A percentile compares a stretch with the other conserved stretches of the same genome.
phyloP scores from a whole-genome alignment of 92 coral and sea anemone species.

The Galaxea fascicularis region DNA sequence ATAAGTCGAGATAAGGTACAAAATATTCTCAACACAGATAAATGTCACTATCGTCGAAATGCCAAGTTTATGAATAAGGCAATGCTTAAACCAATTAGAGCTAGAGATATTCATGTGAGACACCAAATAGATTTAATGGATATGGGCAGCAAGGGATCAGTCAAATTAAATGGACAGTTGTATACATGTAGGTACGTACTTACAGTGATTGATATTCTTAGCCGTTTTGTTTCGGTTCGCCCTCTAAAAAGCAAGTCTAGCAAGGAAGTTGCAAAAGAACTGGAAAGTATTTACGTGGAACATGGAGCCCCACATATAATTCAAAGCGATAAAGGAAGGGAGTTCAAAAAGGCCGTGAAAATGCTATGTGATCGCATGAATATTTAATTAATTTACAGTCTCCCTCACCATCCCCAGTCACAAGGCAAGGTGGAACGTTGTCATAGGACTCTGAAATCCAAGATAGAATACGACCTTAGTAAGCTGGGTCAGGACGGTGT shows the following conservation, averaged over 20 bases:
- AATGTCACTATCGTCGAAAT: too few species aligned
- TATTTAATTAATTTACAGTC: slow-evolving; percentile 47
- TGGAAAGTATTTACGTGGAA: slow-evolving; percentile 35
- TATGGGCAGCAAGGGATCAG: slow-evolving; percentile 4
- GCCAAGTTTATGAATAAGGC: neutral
- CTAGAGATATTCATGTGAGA: slow-evolving; percentile 3
- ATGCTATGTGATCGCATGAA: slow-evolving; percentile 30
- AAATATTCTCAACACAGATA: too few species aligned
- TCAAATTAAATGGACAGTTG: neutral
- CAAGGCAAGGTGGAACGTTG: slow-evolving; percentile 58
- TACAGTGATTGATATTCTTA: slow-evolving; percentile 33
- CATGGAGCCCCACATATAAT: slow-evolving; percentile 47
- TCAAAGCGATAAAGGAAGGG: slow-evolving; percentile 52
- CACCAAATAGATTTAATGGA: slow-evolving; percentile 33
- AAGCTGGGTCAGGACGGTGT: slow-evolving; percentile 34
- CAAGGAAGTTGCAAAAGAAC: slow-evolving; percentile 38
- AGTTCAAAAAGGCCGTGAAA: slow-evolving; percentile 33
- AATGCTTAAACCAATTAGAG: neutral
- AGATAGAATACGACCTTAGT: slow-evolving; percentile 40
- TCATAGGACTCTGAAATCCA: slow-evolving; percentile 40
- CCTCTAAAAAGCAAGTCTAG: slow-evolving; percentile 44
- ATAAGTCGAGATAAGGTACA: too few species aligned
- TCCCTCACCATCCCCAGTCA: slow-evolving; percentile 48
- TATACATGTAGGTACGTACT: slow-evolving; percentile 17
- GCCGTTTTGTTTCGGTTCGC: slow-evolving; percentile 43